phyloP scores from a whole-genome alignment of 2,113 vertebrate species.

The Lynx canadensis region DNA sequence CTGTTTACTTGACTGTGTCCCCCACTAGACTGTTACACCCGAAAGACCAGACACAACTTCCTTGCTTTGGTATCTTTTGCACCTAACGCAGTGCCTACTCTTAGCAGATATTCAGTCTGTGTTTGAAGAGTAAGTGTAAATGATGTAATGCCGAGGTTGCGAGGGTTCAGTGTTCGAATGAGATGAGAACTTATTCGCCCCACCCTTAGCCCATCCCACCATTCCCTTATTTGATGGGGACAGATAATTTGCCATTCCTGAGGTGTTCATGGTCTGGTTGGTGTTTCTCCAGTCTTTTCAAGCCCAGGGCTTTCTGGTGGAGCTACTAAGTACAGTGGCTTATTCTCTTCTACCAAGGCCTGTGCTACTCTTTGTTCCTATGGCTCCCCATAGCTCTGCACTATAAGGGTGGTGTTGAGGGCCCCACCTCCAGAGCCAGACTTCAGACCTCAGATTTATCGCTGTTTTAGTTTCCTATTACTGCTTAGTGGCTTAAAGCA shows the following conservation, averaged over 20 bases:
- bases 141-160: background rate
- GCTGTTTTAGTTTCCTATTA: background rate
- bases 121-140: background rate
- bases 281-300: background rate
- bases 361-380: background rate
- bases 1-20: background rate
- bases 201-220: background rate
- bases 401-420: background rate
- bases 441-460: background rate
- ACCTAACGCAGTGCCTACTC: background rate
- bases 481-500: background rate
- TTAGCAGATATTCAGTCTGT: background rate
- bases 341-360: background rate
- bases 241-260: background rate
- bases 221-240: background rate
- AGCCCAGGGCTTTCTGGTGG: background rate
- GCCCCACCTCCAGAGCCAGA: background rate
- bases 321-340: no score
- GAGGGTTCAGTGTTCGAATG: background rate
- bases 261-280: background rate
- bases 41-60: background rate
- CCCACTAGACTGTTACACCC: background rate
- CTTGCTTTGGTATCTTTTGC: no score
- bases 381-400: background rate
- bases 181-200: background rate